Evolutionary conservation across 2,113 vertebrate genomes (phyloP).

Genomic region (Sprattus sprattus): DNA sequence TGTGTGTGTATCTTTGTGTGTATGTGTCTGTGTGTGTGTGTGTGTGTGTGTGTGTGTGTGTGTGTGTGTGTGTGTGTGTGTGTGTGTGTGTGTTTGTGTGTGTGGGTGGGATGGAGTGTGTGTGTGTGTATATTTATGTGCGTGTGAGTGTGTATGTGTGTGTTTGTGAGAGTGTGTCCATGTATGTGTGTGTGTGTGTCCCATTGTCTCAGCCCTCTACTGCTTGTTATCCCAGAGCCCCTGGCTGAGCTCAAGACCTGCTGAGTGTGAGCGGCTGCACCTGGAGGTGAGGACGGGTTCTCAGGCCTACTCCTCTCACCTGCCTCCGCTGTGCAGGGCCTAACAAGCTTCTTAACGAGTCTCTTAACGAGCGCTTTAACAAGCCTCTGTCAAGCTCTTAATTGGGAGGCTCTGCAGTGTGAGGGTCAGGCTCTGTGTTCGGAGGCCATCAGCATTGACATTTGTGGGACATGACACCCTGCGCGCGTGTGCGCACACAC

Average conservation of each 20-base stretch:
- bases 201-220: neutral
- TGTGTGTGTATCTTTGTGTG: neutral
- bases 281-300: neutral
- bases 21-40: neutral
- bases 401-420: constrained; percentile 42
- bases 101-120: neutral
- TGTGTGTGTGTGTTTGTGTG: neutral
- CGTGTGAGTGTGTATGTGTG: neutral
- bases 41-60: no score
- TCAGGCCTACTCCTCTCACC: neutral
- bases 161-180: neutral
- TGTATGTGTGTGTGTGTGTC: neutral
- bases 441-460: neutral
- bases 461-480: neutral
- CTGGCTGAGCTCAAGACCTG: neutral
- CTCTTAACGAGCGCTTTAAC: constrained; percentile 25
- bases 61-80: neutral
- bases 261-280: neutral
- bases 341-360: neutral
- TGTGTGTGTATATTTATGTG: neutral
- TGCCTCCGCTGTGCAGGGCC: neutral
- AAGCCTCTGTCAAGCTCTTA: constrained; percentile 38
- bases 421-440: neutral
- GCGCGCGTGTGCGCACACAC: neutral
- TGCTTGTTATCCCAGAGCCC: neutral